A percentile compares a stretch with the other conserved stretches of the same genome.
Evolutionary conservation across 2,888 invertebrate genomes (phyloP).

Genomic region (Eulithis prunata): DNA sequence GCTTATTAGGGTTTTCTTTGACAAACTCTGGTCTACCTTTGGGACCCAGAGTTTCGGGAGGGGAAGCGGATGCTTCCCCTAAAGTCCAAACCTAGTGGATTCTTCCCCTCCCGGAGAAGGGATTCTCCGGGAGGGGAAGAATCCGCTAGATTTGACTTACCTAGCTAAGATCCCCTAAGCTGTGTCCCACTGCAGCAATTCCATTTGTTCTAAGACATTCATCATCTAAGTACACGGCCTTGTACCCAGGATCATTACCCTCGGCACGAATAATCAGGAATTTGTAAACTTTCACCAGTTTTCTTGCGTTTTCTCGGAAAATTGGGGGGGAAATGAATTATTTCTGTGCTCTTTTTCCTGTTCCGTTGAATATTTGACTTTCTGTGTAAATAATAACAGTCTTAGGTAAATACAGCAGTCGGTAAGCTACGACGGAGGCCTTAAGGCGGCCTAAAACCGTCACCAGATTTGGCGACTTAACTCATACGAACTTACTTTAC

Average conservation of each 20-base stretch:
- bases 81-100: too few species aligned
- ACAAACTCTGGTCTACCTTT: too few species aligned
- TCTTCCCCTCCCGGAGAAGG: too few species aligned
- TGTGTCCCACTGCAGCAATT: conserved; percentile 28
- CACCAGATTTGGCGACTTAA: too few species aligned
- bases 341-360: conserved; percentile 13
- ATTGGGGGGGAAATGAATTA: conserved; percentile 23
- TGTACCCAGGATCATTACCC: conserved; percentile 24
- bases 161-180: conserved; percentile 4
- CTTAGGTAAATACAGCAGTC: too few species aligned
- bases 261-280: conserved; percentile 25
- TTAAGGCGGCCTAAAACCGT: too few species aligned
- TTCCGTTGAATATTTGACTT: not conserved
- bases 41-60: too few species aligned
- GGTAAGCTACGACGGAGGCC: too few species aligned
- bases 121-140: too few species aligned
- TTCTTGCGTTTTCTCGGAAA: conserved; percentile 14
- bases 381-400: not conserved
- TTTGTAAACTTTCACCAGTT: conserved; percentile 23
- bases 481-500: too few species aligned
- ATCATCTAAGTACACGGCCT: conserved; percentile 26
- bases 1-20: too few species aligned
- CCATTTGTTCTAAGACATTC: conserved; percentile 27
- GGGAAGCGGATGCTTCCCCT: too few species aligned
- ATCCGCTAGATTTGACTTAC: not conserved